Percentiles rank a stretch among this genome's conserved stretches.
Evolutionary conservation across 2,888 invertebrate species (phyloP).

Genomic region (Hartigia nigra): DNA sequence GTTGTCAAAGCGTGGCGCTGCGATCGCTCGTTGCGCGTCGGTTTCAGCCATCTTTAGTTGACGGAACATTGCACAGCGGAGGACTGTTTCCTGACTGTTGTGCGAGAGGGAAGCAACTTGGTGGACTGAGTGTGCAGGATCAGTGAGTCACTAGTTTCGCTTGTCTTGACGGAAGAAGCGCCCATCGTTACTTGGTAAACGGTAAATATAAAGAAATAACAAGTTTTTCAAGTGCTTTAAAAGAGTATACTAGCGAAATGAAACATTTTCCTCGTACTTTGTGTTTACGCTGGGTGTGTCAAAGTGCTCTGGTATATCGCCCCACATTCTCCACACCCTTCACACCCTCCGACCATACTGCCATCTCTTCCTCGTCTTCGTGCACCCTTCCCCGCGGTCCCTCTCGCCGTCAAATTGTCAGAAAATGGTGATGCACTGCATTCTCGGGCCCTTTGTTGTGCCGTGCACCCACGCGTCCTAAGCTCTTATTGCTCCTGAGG

Average conservation of each 20-base stretch:
- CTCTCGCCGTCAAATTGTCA: constrained; percentile 39
- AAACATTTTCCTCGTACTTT: neutral
- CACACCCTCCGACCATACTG: constrained; percentile 6
- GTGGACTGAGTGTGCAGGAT: constrained; percentile 32
- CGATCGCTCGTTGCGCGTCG: constrained; percentile 40
- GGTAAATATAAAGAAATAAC: neutral
- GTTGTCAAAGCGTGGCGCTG: neutral
- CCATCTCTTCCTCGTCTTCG: constrained; percentile 14
- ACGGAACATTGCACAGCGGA: constrained; percentile 12
- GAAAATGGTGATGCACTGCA: constrained; percentile 57
- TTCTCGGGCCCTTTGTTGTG: constrained; percentile 48
- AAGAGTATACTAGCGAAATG: neutral
- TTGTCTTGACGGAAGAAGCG: neutral
- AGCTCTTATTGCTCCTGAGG: neutral
- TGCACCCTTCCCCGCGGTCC: constrained; percentile 14
- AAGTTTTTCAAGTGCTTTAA: neutral
- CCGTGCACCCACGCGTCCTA: constrained; percentile 41
- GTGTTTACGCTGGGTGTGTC: constrained; percentile 59
- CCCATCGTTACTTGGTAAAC: neutral
- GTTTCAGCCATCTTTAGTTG: constrained; percentile 54
- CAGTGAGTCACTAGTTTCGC: constrained; percentile 27
- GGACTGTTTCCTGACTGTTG: neutral
- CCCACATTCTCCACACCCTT: constrained; percentile 8
- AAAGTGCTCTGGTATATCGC: constrained; percentile 38
- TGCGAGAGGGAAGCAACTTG: constrained; percentile 4